Conservation (phyloP, 1,140 invertebrate genomes). For the Pteromalus puparum region DNA sequence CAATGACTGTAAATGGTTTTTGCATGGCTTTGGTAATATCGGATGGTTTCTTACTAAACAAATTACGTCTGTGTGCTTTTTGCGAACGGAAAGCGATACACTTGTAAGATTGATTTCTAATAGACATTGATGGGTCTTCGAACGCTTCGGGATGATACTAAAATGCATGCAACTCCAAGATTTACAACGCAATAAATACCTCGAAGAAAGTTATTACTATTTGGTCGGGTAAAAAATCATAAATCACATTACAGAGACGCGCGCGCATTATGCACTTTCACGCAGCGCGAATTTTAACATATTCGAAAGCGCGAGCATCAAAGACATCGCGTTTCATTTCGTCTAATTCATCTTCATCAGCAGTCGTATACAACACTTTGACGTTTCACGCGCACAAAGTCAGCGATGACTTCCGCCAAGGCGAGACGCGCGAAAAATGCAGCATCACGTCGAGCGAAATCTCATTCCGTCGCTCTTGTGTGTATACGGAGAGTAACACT, state of each 20-base stretch:
- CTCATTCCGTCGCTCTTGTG: not conserved
- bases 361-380: too few species aligned
- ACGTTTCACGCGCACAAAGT: not conserved
- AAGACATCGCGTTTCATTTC: not conserved
- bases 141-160: not conserved
- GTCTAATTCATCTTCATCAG: not conserved
- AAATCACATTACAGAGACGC: not conserved
- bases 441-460: not conserved
- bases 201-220: not conserved
- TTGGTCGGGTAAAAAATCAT: not conserved
- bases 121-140: not conserved
- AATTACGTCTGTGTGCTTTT: too few species aligned
- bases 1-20: too few species aligned
- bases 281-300: not conserved
- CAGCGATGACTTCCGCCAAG: not conserved
- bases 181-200: not conserved
- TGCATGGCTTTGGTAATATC: too few species aligned
- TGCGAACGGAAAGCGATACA: not conserved
- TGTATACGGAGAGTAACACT: constrained; percentile 3
- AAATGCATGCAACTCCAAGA: not conserved
- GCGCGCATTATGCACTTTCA: not conserved
- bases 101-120: not conserved
- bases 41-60: too few species aligned
- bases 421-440: not conserved
- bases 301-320: not conserved